phyloP scores from a whole-genome alignment of 2,888 invertebrate genomes.

The Callimorpha dominula region DNA sequence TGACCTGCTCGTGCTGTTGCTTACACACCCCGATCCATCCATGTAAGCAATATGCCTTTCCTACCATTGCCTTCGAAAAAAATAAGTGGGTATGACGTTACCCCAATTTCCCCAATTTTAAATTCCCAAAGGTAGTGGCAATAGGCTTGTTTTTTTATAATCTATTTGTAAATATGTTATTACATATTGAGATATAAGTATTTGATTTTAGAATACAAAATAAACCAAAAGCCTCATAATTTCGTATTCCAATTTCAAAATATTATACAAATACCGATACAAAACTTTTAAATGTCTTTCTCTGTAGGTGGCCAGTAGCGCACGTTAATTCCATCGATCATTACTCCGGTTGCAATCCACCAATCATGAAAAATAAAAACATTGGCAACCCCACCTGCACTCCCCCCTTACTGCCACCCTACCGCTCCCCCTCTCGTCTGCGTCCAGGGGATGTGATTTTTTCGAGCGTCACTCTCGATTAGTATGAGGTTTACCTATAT shows the following conservation, averaged over 20 bases:
- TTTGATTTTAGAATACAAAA: neutral
- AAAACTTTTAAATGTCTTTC: constrained; percentile 46
- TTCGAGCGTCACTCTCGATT: constrained; percentile 81
- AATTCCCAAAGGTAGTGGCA: too few relatives aligned
- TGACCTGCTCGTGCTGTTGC: too few relatives aligned
- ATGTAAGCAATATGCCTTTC: too few relatives aligned
- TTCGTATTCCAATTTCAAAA: constrained; percentile 42
- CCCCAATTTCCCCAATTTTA: too few relatives aligned
- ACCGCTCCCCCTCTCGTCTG: constrained; percentile 57
- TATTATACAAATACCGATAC: constrained; percentile 37
- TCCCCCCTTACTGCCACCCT: constrained; percentile 51
- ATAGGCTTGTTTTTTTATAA: too few relatives aligned
- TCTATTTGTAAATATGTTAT: neutral
- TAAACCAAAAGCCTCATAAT: neutral
- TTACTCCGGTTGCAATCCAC: constrained; percentile 85
- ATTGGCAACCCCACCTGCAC: constrained; percentile 76
- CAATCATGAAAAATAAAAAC: constrained; percentile 86
- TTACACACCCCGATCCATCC: too few relatives aligned
- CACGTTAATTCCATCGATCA: constrained; percentile 86
- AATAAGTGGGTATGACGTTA: too few relatives aligned
- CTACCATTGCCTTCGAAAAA: too few relatives aligned
- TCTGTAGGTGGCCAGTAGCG: constrained; percentile 72
- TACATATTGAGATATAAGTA: neutral
- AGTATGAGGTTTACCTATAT: constrained; percentile 59
- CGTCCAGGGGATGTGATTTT: constrained; percentile 77